Conservation (phyloP, 2,888 invertebrate species). For the Biston stratarius region DNA sequence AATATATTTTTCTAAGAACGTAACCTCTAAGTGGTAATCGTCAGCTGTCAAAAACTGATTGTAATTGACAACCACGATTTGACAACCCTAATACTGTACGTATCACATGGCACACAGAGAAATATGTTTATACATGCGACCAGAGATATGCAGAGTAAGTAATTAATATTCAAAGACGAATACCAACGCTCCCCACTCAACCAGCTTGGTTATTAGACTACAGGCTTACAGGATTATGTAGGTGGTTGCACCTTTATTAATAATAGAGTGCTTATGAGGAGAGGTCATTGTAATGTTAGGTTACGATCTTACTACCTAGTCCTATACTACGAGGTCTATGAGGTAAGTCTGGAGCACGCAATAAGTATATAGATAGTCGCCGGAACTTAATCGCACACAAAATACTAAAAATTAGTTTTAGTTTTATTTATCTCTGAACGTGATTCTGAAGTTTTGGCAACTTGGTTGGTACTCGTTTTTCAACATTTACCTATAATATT, state of each 20-base stretch:
- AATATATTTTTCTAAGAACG: too few species aligned
- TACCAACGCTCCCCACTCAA: conserved; percentile 43
- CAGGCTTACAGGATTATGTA: conserved; percentile 37
- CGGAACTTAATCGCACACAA: too few species aligned
- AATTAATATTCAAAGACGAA: conserved; percentile 51
- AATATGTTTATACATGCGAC: conserved; percentile 11
- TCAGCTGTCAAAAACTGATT: not conserved
- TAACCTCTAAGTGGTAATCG: too few species aligned
- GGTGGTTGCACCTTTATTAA: conserved; percentile 32
- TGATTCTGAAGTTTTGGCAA: too few species aligned
- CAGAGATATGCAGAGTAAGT: conserved; percentile 22
- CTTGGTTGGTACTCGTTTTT: too few species aligned
- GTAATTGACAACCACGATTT: not conserved
- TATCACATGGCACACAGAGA: not conserved
- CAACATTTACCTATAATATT: too few species aligned
- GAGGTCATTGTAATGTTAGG: conserved; percentile 23
- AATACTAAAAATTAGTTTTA: too few species aligned
- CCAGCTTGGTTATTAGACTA: conserved; percentile 22
- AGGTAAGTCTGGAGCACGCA: too few species aligned
- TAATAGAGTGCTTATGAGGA: conserved; percentile 31
- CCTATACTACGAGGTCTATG: too few species aligned
- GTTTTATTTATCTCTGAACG: too few species aligned
- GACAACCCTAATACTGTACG: not conserved
- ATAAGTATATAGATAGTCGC: too few species aligned
- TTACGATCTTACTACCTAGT: too few species aligned